phyloP scores from a whole-genome alignment of 2,113 vertebrate species.

The Cyphomyrus plagiostoma region DNA sequence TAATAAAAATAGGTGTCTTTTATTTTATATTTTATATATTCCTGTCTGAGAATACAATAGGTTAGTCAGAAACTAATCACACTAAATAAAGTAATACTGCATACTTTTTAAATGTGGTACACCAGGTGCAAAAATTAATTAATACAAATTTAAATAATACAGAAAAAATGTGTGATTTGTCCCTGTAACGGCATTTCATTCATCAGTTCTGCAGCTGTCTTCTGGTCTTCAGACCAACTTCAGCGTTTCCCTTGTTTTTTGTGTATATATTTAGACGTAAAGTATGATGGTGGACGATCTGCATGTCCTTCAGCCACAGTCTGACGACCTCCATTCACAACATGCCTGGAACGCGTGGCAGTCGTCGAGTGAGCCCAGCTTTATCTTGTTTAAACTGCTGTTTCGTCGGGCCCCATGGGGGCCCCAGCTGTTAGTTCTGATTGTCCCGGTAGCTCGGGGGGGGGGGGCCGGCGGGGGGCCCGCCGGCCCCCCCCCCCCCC shows the following conservation, averaged over 20 bases:
- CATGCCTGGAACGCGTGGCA: neutral
- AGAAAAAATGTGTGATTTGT: neutral
- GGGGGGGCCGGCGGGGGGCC: too few species aligned
- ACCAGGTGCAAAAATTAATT: neutral
- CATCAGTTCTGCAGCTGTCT: neutral
- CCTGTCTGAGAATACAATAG: neutral
- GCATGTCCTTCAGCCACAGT: neutral
- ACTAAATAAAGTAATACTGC: neutral
- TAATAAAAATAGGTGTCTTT: neutral
- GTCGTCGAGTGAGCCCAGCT: neutral
- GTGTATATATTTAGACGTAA: neutral
- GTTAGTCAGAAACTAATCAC: neutral
- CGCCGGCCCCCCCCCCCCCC: too few species aligned
- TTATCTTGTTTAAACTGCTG: conserved; percentile 2
- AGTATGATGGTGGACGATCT: neutral
- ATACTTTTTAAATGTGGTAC: neutral
- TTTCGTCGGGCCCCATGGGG: neutral
- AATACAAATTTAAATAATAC: neutral
- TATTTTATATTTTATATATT: neutral
- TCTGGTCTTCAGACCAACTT: neutral
- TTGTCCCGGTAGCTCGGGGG: conserved; percentile 5
- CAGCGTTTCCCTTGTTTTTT: neutral
- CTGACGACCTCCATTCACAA: neutral
- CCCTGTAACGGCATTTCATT: neutral
- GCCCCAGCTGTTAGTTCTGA: conserved; percentile 7